These are phyloP conservation scores for Panopea generosa DNA, from an alignment of 2,888 invertebrate genomes.

Conservation along the genomic window DNA sequence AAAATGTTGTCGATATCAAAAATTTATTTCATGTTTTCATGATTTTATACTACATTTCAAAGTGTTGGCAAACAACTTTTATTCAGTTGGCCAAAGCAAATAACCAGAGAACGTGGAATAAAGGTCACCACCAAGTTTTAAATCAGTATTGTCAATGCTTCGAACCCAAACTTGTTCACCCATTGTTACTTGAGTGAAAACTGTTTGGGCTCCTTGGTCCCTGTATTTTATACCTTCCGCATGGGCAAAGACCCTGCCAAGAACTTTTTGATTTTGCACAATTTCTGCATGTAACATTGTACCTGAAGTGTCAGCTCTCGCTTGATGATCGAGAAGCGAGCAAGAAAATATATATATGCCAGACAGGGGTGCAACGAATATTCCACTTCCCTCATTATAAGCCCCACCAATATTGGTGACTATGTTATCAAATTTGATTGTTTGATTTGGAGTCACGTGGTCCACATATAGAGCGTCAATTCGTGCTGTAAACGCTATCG, in stretches of 20 bases:
- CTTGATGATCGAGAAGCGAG: conserved; percentile 34
- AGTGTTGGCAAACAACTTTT: too few relatives aligned
- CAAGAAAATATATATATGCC: conserved; percentile 37
- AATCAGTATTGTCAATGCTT: conserved; percentile 26
- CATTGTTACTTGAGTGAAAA: conserved; percentile 22
- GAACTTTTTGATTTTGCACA: conserved; percentile 24
- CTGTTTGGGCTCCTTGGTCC: conserved; percentile 49
- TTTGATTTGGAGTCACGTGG: conserved; percentile 12
- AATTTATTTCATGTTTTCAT: too few relatives aligned
- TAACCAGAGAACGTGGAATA: conserved; percentile 52
- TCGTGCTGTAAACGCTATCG: conserved; percentile 34
- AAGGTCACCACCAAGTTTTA: conserved; percentile 36
- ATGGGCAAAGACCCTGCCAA: conserved; percentile 44
- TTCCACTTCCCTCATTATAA: conserved; percentile 22
- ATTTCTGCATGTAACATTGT: conserved; percentile 43
- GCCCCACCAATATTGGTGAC: conserved; percentile 28
- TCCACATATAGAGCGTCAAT: conserved; percentile 8
- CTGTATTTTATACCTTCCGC: conserved; percentile 18
- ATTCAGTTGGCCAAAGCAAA: conserved; percentile 25
- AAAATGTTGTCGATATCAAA: too few relatives aligned
- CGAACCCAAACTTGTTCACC: conserved; percentile 34
- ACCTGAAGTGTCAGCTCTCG: neutral
- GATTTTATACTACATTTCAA: too few relatives aligned
- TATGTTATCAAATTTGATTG: conserved; percentile 9
- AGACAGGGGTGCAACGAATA: conserved; percentile 22